Evolutionary conservation across 2,888 invertebrate genomes (phyloP), one percentile per base, ranked within the genome.

Genomic region (Taphrorychus bicolor): DNA sequence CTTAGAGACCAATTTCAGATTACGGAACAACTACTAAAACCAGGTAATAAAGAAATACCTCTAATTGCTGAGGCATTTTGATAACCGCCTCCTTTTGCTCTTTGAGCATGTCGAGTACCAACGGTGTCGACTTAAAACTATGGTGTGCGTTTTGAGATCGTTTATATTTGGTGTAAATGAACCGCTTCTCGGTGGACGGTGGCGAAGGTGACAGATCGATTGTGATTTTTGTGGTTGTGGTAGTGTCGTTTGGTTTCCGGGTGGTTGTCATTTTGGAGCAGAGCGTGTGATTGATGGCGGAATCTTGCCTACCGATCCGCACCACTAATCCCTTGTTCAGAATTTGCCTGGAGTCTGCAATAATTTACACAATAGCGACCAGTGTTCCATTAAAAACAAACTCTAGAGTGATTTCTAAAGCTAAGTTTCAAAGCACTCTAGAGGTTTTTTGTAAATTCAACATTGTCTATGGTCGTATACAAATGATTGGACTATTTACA

Each of bases 221-320:
- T 11, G 82, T 83, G 70, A 83, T 84, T 77, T 83, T 84, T 11
- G 83, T 83, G 5, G 82, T 82, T 22, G 82, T 82, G 16, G 80
- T 83, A 11, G 78, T 81, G 22, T 76, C 77, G 64, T 74, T 79
- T 61, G 73, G 75, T n/a, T 76, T 72, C 53, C 78, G 74, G 61
- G 75, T 76, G 59, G 77, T 78, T 22, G 79, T 77, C 67, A 80
- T 82, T 77, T 82, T 82, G 42, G 82, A 81, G 69, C 81, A 79
- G 11, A 81, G 77, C 45, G 79, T 80, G 69, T 80, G 52, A 72
- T 80, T 80, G 58, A 79, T 74, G 57, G 76, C 74, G 32, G 76
- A 78, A 72, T 81, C 81, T 71, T 78, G 78, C 74, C 79, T 76
- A 60, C 82, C 82, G 58, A 82, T 82, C 71, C 81, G 78, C 51